Base-by-base conservation (phyloP, 2,797 vertebrate species). In the Calcarius lapponicus region DNA sequence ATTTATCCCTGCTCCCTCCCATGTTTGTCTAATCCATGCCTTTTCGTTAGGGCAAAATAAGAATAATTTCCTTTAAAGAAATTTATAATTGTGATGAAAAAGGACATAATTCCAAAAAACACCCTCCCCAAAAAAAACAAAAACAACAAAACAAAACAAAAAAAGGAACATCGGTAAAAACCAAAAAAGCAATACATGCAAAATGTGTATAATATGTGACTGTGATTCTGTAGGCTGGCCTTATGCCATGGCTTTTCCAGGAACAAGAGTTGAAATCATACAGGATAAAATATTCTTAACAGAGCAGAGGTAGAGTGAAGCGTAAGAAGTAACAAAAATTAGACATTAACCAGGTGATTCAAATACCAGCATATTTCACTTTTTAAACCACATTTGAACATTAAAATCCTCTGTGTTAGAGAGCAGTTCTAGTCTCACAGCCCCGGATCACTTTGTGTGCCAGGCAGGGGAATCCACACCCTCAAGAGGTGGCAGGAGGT, bases 381-480 rank as follows among this genome's bases (percentile, higher is more conserved):
- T 83, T 34, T 34, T 6, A 22, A 67, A 42, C 2, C 5, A 28
- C 25, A 5, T 31, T 26, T 1, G 1, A 31, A 54, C 31, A 45
- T 5, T 9, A 19, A n/a, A 43, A 5, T 9, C 6, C n/a, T 32
- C 17, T 36, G 51, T 73, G 31, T 34, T 11, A 4, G 58, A 67
- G 28, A 32, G 21, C 4, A 62, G 36, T 4, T 67, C 26, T 3
- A 20, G 60, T 29, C 16, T 36, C 67, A 40, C 13, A 50, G 50
- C 40, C 74, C 28, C 53, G 21, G 0, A 7, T 5, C 6, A 2
- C 2, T 5, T 0, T 10, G 58, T 5, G 18, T 1, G 14, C 9
- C 86, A 20, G 36, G 32, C 32, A 36, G 45, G 19, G 70, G 31
- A 70, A 66, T 14, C 8, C n/a, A 10, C 9, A 0, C 0, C 9